Conservation (phyloP, 2,113 vertebrate genomes). For the Corapipo altera region DNA sequence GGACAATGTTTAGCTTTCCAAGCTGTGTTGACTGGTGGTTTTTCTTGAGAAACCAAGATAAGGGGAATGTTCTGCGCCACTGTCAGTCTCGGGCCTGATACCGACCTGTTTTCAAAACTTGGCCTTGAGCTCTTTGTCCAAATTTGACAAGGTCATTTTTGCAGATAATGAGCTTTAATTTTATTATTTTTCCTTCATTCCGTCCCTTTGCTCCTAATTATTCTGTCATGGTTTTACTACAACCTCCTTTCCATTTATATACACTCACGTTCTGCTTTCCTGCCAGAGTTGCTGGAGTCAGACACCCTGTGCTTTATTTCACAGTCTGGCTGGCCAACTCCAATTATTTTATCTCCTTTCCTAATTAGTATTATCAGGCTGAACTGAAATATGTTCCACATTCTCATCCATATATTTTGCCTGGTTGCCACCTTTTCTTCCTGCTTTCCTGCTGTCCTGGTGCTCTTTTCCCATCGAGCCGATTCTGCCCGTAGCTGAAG, state of each 20-base stretch:
- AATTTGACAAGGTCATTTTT: background rate
- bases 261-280: background rate
- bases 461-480: background rate
- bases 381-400: background rate
- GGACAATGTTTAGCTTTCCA: conserved; percentile 4
- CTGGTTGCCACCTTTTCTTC: background rate
- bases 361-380: background rate
- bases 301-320: background rate
- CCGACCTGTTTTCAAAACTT: background rate
- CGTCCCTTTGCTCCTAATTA: background rate
- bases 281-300: background rate
- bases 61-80: background rate
- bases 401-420: fast-evolving
- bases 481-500: background rate
- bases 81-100: background rate
- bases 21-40: conserved; percentile 26
- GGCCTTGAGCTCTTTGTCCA: background rate
- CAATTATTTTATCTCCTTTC: background rate
- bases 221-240: background rate
- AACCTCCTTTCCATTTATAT: background rate
- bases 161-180: background rate
- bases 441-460: background rate
- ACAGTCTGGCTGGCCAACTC: background rate
- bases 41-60: conserved; percentile 52
- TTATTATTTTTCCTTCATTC: background rate